Conservation (phyloP, 2,797 vertebrate species). For the Natrix natrix region DNA sequence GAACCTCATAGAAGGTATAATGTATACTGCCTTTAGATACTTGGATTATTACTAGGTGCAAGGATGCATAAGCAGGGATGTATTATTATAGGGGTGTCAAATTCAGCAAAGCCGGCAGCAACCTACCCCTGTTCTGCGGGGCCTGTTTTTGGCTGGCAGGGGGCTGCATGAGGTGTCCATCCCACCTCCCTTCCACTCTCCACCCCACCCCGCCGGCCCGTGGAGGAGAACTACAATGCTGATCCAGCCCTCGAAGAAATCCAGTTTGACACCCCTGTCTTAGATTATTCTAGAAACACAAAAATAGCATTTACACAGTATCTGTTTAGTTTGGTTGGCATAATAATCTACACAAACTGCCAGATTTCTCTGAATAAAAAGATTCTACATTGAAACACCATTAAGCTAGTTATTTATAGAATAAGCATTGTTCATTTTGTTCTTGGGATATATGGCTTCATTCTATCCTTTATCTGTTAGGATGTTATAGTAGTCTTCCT, state of each 20-base stretch:
- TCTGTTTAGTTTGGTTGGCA: slow-evolving; percentile 77
- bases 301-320: slow-evolving; percentile 74
- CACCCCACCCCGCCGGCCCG: too few species aligned
- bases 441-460: slow-evolving; percentile 62
- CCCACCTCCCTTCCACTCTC: too few species aligned
- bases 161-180: too few species aligned
- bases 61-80: not conserved
- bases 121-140: too few species aligned
- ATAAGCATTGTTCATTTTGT: slow-evolving; percentile 67
- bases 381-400: slow-evolving; percentile 73
- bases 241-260: too few species aligned
- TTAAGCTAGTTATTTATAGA: slow-evolving; percentile 66
- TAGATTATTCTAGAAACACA: slow-evolving; percentile 72
- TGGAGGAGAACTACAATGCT: too few species aligned
- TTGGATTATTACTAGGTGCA: not conserved
- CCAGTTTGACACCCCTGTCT: slow-evolving; percentile 37
- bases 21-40: not conserved
- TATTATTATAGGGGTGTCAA: not conserved
- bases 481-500: slow-evolving; percentile 49
- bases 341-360: slow-evolving; percentile 77
- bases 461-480: slow-evolving; percentile 59
- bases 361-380: slow-evolving; percentile 74
- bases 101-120: too few species aligned
- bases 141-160: too few species aligned
- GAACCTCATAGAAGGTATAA: not conserved